These are phyloP conservation scores for Hozukius guyotensis DNA, from an alignment of 2,797 vertebrate species.

Conservation along the genomic window DNA sequence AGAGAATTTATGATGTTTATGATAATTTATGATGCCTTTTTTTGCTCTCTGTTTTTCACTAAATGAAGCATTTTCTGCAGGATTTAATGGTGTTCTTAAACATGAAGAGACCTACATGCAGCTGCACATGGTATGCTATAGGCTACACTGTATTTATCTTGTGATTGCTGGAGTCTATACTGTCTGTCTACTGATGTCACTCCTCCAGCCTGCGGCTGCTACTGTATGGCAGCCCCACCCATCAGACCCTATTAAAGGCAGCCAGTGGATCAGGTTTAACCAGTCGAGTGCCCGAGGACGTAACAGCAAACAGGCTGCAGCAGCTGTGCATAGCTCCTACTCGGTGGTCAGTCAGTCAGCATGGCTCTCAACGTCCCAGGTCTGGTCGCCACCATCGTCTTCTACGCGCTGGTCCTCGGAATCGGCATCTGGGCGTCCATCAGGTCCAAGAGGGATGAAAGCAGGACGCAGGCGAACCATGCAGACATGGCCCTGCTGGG, in stretches of 20 bases:
- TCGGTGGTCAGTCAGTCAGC: background rate
- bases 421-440: slow-evolving; percentile 56
- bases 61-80: too few relatives aligned
- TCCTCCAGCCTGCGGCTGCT: background rate
- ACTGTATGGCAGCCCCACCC: background rate
- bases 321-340: background rate
- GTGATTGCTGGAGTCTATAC: too few relatives aligned
- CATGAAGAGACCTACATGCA: too few relatives aligned
- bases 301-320: too few relatives aligned
- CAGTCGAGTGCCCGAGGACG: too few relatives aligned
- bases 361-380: slow-evolving; percentile 50
- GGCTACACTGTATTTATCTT: too few relatives aligned
- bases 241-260: rapidly evolving
- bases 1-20: too few relatives aligned
- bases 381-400: slow-evolving; percentile 25
- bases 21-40: too few relatives aligned
- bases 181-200: background rate
- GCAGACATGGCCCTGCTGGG: slow-evolving; percentile 53
- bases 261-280: background rate
- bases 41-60: too few relatives aligned
- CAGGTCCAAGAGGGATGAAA: slow-evolving; percentile 42
- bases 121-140: too few relatives aligned
- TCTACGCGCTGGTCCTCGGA: slow-evolving; percentile 52
- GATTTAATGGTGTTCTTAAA: too few relatives aligned
- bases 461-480: background rate